Evolutionary conservation across 2,888 invertebrate genomes (phyloP), one percentile per base, ranked within the genome.

Genomic region (Agelastica alni): DNA sequence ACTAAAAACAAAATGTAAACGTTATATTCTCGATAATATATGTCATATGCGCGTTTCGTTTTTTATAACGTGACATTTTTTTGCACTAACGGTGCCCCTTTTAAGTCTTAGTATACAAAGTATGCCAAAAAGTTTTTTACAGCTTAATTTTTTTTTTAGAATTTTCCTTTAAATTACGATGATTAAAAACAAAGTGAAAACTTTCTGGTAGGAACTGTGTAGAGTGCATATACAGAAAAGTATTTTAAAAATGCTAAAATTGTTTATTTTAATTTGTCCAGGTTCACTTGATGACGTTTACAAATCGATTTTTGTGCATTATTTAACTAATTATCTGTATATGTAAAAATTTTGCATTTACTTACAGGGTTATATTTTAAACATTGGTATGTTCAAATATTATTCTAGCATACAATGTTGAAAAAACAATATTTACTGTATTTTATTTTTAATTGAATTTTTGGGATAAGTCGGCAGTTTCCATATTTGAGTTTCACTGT

Each of bases 381-480:
- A 39, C 9, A 9, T 26, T 7, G 9, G 9, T 9, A 26, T 26
- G 6, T 36, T 36, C 13, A 16, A 36, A 13, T 26, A 26, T 6
- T 36, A 12, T 13, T 36, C 14, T 28, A 14, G 22, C 26, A 28
- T 43, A 26, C 4, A 9, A 31, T 26, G 26, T 26, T 26, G 26
- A 3, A 7, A 44, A 17, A 16, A 39, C 12, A 26, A 17, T 37
- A 26, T 26, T 26, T 26, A 6, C 22, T 34, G 12, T 6, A 9
- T 9, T 47, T 48, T 48, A 7, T 10, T 30, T 26, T 28, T 26
- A 16, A 7, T 12, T 39, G 17, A 5, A 16, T 48, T 48, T 22
- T 28, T 10, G 6, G 10, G 28, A 17, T 39, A 37, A 31, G 26
- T 49, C 41, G 41, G 20, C 49, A 49, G 49, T 49, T 52, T 52